Base-by-base conservation (phyloP, 2,797 vertebrate genomes). In the Gobionotothen gibberifrons region DNA sequence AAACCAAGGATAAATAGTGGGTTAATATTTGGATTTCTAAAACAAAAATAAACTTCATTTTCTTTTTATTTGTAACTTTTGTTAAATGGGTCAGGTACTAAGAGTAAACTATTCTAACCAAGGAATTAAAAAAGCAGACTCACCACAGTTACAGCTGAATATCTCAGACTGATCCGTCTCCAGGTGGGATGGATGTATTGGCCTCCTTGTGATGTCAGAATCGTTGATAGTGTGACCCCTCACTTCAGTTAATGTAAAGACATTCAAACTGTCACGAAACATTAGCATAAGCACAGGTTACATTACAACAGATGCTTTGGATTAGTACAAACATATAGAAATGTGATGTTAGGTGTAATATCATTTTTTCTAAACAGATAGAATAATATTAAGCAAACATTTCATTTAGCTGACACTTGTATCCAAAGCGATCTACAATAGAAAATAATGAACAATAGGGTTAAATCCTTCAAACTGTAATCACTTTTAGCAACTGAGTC, bases 221-320 rank as follows among this genome's bases (percentile, higher is more conserved):
- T 42, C 4, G 7, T 17, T 22, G 6, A 26, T 17, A 3, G 19
- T 9, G 8, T 26, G 16, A 46, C 66, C 26, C 29, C 49, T 74
- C 22, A n/a, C 21, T 43, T n/a, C 56, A 36, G n/a, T 21, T 54
- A 26, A 69, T 6, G 19, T 71, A n/a, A 48, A 78, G 14, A 67
- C 32, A 58, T 39, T 48, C 47, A 62, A 62, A 52, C 39, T 13
- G 6, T 72, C 39, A 65, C 61, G 19, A 26, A 15, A 21, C 9
- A 29, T 43, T 19, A 43, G n/a, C 47, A 51, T 4, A 29, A 51
- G 9, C 21, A 71, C 32, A 60, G 17, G 5, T 21, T 22, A 29
- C 3, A 58, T 40, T 36, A 5, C 7, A 36, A 9, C 32, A 36
- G 32, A 36, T 9, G 11, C 5, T 39, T 39, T 53, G 0, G 1